Evolutionary conservation across 2,797 vertebrate genomes (phyloP).

Genomic region (Allobates femoralis): DNA sequence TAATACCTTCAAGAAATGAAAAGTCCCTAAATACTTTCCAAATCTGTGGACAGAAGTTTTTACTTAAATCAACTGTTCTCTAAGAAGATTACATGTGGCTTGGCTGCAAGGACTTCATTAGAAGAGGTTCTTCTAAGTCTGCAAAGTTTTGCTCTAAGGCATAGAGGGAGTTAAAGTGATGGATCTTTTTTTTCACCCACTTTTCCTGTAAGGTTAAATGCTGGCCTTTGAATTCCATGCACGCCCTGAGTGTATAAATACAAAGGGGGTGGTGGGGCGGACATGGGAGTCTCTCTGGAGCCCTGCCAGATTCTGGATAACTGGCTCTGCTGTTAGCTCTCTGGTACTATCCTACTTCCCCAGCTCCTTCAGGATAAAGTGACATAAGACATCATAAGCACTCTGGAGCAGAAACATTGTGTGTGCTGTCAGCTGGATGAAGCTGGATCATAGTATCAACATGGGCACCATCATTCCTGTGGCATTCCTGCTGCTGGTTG

Average conservation of each 20-base stretch:
- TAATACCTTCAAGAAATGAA: not conserved
- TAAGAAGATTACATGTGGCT: not conserved
- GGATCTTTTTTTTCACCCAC: constrained; percentile 45
- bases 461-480: constrained; percentile 31
- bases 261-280: constrained; percentile 12
- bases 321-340: constrained; percentile 57
- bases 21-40: not conserved
- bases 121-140: not conserved
- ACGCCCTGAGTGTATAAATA: constrained; percentile 62
- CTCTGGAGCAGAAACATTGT: constrained; percentile 3
- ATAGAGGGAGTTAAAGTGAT: constrained; percentile 28
- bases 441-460: not conserved
- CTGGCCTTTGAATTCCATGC: constrained; percentile 59
- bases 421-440: not conserved
- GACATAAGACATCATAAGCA: constrained; percentile 1
- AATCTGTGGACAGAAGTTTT: not conserved
- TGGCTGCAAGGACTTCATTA: not conserved
- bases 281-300: constrained; percentile 50
- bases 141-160: not conserved
- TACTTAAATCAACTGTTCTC: not conserved
- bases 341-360: constrained; percentile 33
- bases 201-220: constrained; percentile 62
- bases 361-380: not conserved
- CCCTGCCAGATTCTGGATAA: constrained; percentile 56
- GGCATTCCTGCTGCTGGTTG: constrained; percentile 18